Base-by-base conservation (phyloP, 2,113 vertebrate genomes). In the Eptesicus fuscus region DNA sequence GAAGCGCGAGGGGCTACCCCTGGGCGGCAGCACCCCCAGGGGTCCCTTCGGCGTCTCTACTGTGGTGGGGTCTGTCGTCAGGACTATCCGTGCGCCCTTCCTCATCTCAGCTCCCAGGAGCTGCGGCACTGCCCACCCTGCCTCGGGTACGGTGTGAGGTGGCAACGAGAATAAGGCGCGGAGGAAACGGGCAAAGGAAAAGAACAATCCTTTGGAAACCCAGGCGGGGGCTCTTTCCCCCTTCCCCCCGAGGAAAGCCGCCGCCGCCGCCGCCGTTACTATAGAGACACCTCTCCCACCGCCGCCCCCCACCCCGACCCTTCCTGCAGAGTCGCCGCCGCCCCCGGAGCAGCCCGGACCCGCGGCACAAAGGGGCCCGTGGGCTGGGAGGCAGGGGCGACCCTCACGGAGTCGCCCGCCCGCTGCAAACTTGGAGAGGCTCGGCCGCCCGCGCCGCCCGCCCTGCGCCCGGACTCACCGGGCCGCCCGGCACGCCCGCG, bases 201-300 rank as follows among this genome's bases (percentile, higher is more conserved):
- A 80, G 96, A 37, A 94, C 95, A 63, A 56, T 35, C 93, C 74
- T 40, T 1, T 20, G 92, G 73, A 74, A 56, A n/a, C 51, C 25
- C 23, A 11, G 76, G 86, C 56, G 53, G 90, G 73, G 91, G 73
- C 32, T 40, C 16, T 17, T 51, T 42, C 63, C 61, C 47, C 47
- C 51, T 23, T 37, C 63, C 42, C 51, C 86, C 3, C 0, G 12
- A 30, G 53, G 7, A 42, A 4, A 83, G 94, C 93, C 23, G 90
- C 83, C 65, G 35, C 94, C 95, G 35, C 77, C 25, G 96, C 94
- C 95, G 35, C 78, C 25, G 96, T 98, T 96, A 96, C 98, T 96
- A 97, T 97, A 97, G 97, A 93, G 90, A 97, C 95, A 4, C 28
- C 59, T 12, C 79, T 49, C 83, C 69, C n/a, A n/a, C 76, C 88